Evolutionary conservation across 2,113 vertebrate genomes (phyloP).

Genomic region (Ranitomeya variabilis): DNA sequence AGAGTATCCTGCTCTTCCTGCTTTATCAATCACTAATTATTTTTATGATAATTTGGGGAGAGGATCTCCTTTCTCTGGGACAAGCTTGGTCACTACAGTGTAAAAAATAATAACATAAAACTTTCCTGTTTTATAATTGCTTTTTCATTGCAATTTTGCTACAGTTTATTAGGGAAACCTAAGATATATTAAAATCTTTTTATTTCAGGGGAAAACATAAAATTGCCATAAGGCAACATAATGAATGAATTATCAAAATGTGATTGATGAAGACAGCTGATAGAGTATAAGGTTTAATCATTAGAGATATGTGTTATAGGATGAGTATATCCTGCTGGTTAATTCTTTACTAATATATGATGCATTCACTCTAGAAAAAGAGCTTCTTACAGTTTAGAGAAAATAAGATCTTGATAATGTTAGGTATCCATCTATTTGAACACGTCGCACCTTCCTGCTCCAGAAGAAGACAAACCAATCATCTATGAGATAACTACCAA

Average conservation of each 20-base stretch:
- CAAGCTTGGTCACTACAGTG: constrained; percentile 2
- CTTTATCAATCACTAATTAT: constrained; percentile 59
- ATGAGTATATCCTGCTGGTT: background rate
- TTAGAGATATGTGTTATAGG: background rate
- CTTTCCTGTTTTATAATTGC: constrained; percentile 24
- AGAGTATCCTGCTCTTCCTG: constrained; percentile 47
- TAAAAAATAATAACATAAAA: constrained; percentile 21
- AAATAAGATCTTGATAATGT: background rate
- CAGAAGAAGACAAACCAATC: too few relatives aligned
- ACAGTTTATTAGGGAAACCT: constrained; percentile 1
- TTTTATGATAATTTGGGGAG: constrained; percentile 58
- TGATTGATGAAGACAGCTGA: background rate
- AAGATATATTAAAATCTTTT: background rate
- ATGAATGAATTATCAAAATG: background rate
- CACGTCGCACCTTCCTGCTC: too few relatives aligned
- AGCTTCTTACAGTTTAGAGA: background rate
- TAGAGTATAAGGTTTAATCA: background rate
- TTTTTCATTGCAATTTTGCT: background rate
- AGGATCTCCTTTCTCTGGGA: constrained; percentile 46
- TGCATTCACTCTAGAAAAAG: background rate
- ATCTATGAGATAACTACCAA: too few relatives aligned
- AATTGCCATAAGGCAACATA: background rate
- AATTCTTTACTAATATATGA: background rate
- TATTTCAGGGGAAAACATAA: background rate
- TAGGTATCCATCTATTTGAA: too few relatives aligned